Conservation (phyloP, 2,113 vertebrate species). For the Oceanites oceanicus region DNA sequence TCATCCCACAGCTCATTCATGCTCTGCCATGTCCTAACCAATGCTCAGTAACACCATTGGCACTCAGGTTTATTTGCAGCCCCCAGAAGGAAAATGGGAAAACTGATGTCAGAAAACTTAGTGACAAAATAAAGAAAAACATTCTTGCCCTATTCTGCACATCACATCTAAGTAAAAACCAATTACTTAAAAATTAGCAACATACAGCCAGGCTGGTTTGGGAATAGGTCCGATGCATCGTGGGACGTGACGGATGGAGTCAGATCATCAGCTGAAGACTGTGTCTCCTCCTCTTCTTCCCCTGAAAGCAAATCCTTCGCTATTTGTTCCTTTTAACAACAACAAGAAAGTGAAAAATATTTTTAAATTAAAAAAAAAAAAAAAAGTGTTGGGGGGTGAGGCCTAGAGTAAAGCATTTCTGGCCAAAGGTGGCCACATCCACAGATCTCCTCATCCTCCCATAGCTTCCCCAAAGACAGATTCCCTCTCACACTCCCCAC, state of each 20-base stretch:
- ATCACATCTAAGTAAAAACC: background rate
- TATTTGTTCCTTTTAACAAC: slow-evolving; percentile 84
- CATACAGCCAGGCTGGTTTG: slow-evolving; percentile 72
- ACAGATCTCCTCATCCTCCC: background rate
- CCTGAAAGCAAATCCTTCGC: slow-evolving; percentile 87
- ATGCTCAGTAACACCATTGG: background rate
- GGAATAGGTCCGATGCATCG: slow-evolving; percentile 83
- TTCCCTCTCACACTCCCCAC: background rate
- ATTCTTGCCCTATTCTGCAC: background rate
- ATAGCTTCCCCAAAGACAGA: background rate
- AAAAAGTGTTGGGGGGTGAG: background rate
- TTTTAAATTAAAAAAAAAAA: slow-evolving; percentile 5
- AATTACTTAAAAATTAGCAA: background rate
- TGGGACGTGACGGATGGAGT: slow-evolving; percentile 87
- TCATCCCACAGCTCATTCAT: background rate
- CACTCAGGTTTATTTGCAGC: background rate
- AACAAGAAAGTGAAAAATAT: slow-evolving; percentile 58
- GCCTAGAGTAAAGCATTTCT: slow-evolving; percentile 29
- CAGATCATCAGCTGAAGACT: slow-evolving; percentile 84
- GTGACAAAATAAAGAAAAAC: background rate
- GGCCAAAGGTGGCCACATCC: background rate
- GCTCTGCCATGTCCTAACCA: background rate
- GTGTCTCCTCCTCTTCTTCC: slow-evolving; percentile 84
- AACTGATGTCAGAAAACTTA: background rate
- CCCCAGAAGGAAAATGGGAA: background rate